Conservation (phyloP, 2,888 invertebrate genomes). For the Pseudoips prasinana region DNA sequence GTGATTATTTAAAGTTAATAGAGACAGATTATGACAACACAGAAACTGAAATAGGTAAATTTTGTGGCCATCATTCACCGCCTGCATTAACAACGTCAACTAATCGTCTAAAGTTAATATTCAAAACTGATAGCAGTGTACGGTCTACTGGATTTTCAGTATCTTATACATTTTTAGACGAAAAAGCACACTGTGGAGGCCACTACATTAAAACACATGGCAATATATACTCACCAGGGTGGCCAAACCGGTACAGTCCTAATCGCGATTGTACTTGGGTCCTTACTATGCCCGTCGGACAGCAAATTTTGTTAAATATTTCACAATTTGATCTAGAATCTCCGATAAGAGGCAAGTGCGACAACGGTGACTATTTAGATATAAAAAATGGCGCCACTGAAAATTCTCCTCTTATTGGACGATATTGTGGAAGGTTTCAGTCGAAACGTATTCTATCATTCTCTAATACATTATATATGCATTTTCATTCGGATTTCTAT, state of each 20-base stretch:
- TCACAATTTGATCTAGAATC: slow-evolving; percentile 82
- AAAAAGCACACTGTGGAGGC: slow-evolving; percentile 85
- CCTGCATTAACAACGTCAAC: slow-evolving; percentile 85
- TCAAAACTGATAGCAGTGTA: slow-evolving; percentile 80
- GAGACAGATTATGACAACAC: slow-evolving; percentile 80
- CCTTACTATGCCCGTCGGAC: slow-evolving; percentile 85
- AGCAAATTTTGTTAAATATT: slow-evolving; percentile 87
- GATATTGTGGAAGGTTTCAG: slow-evolving; percentile 87
- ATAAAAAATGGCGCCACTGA: slow-evolving; percentile 89
- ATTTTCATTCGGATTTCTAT: slow-evolving; percentile 88
- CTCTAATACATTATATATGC: slow-evolving; percentile 87
- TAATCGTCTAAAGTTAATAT: slow-evolving; percentile 86
- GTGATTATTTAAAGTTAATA: slow-evolving; percentile 87
- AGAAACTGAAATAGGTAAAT: slow-evolving; percentile 72
- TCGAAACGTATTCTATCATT: slow-evolving; percentile 87
- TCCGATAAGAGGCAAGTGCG: slow-evolving; percentile 54
- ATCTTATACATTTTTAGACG: slow-evolving; percentile 81
- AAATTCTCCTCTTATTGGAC: slow-evolving; percentile 89
- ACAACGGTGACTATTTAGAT: slow-evolving; percentile 63
- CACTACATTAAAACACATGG: slow-evolving; percentile 85
- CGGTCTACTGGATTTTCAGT: slow-evolving; percentile 87
- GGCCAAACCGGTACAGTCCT: slow-evolving; percentile 87
- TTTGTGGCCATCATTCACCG: slow-evolving; percentile 86
- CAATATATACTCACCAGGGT: slow-evolving; percentile 88
- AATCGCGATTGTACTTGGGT: slow-evolving; percentile 91